A percentile compares a stretch with the other conserved stretches of the same genome.
phyloP scores from a whole-genome alignment of 2,888 invertebrate genomes.

The Pheosia tremula region DNA sequence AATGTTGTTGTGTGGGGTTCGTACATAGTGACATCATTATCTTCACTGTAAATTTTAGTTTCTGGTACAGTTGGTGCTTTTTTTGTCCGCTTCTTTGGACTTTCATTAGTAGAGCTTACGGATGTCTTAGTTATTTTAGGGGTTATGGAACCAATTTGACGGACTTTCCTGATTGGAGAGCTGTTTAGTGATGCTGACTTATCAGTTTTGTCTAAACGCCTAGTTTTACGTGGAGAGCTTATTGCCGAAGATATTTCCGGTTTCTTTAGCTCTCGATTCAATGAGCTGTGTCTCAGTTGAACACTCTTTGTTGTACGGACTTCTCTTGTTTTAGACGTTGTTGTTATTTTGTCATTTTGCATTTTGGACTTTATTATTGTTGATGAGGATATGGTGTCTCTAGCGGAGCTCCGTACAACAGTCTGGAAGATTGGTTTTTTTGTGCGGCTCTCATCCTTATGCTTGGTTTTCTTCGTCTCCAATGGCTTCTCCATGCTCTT shows the following conservation, averaged over 20 bases:
- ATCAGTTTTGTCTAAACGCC: slow-evolving; percentile 75
- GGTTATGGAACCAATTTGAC: slow-evolving; percentile 68
- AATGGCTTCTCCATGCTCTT: slow-evolving; percentile 73
- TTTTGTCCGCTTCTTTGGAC: slow-evolving; percentile 70
- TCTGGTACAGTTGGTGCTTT: slow-evolving; percentile 60
- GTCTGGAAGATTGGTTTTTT: slow-evolving; percentile 76
- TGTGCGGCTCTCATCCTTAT: too few relatives aligned
- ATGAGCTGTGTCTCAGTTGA: slow-evolving; percentile 72
- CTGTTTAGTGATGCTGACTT: slow-evolving; percentile 77
- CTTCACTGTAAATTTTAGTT: slow-evolving; percentile 57
- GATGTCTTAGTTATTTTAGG: slow-evolving; percentile 53
- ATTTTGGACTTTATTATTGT: slow-evolving; percentile 51
- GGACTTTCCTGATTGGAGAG: slow-evolving; percentile 77
- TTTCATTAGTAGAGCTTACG: slow-evolving; percentile 70
- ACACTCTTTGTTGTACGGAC: slow-evolving; percentile 66
- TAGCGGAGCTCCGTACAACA: slow-evolving; percentile 67
- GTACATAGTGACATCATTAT: slow-evolving; percentile 79
- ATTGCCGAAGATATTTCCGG: slow-evolving; percentile 70
- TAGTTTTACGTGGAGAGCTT: slow-evolving; percentile 75
- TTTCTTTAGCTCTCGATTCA: slow-evolving; percentile 70
- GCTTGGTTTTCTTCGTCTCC: slow-evolving; percentile 32
- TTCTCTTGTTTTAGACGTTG: slow-evolving; percentile 64
- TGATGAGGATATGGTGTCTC: slow-evolving; percentile 67
- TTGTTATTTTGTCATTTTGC: slow-evolving; percentile 65
- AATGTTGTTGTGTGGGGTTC: slow-evolving; percentile 77